Percentiles rank a stretch among this genome's conserved stretches.
Conservation (phyloP, 2,113 vertebrate genomes). For the Drymodes brunneopygia region DNA sequence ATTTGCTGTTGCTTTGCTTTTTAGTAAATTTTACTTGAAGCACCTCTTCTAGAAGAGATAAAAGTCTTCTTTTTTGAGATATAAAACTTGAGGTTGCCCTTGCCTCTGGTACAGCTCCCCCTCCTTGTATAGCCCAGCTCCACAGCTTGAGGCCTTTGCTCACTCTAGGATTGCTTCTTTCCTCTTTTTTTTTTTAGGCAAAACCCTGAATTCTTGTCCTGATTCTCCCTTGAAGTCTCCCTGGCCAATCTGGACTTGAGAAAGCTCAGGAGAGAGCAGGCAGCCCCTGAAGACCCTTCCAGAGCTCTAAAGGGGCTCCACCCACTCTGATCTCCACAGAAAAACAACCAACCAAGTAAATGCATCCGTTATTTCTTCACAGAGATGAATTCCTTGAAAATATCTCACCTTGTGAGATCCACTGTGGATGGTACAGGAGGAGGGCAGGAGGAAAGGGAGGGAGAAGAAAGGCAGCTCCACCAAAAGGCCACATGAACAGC, state of each 20-base stretch:
- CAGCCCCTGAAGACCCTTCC: neutral
- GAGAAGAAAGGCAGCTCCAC: neutral
- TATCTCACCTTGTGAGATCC: neutral
- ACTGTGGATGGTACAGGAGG: neutral
- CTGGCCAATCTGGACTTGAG: neutral
- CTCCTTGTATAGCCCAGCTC: neutral
- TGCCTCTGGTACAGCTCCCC: neutral
- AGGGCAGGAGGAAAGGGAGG: neutral
- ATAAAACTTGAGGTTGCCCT: rapidly evolving
- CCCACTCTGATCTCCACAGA: neutral
- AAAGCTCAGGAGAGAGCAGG: neutral
- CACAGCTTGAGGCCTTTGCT: neutral
- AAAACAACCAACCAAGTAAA: neutral
- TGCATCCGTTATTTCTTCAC: neutral
- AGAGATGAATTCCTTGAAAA: neutral
- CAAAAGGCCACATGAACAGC: neutral
- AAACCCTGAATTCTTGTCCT: neutral
- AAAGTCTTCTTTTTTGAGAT: neutral
- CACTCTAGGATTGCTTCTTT: neutral
- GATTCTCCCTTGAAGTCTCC: neutral
- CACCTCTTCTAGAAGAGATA: neutral
- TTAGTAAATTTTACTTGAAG: neutral
- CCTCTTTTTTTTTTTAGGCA: neutral
- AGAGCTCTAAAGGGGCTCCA: neutral
- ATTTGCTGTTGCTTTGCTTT: neutral